A percentile compares a stretch with the other conserved stretches of the same genome.
These are phyloP conservation scores for Balaeniceps rex DNA, from an alignment of 2,113 vertebrate genomes.

Conservation along the genomic window DNA sequence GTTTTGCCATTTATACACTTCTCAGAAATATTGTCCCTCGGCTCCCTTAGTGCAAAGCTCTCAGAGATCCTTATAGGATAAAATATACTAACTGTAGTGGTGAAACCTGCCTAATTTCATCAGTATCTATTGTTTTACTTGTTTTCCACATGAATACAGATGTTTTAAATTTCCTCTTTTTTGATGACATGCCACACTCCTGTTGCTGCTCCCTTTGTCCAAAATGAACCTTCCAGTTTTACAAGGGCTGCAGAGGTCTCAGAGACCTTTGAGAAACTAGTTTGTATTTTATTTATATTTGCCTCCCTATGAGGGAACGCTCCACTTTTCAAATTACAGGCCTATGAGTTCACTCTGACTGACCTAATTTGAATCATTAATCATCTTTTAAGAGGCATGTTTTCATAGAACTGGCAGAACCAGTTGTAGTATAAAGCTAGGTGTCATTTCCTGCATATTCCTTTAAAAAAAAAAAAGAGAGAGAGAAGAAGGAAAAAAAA, in stretches of 20 bases:
- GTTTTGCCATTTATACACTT: neutral
- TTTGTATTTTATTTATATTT: neutral
- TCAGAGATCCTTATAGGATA: neutral
- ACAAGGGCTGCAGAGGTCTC: neutral
- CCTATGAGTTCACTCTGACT: neutral
- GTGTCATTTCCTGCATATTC: slow-evolving; percentile 20
- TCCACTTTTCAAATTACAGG: neutral
- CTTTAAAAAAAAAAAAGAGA: neutral
- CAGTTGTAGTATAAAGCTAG: neutral
- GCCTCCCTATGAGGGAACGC: neutral
- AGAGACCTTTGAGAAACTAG: neutral
- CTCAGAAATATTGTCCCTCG: neutral
- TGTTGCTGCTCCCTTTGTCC: neutral
- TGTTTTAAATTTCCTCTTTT: neutral
- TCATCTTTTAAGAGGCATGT: neutral
- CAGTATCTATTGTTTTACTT: neutral
- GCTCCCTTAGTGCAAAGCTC: neutral
- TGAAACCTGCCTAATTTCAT: neutral
- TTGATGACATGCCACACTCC: neutral
- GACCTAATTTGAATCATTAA: slow-evolving; percentile 40
- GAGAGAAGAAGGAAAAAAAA: neutral
- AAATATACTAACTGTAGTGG: neutral
- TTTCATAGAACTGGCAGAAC: slow-evolving; percentile 46
- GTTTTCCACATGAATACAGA: neutral
- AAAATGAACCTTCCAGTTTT: neutral